Evolutionary conservation across 1,140 invertebrate species (phyloP), one percentile per base, ranked within the genome.

Genomic region (Oedothorax gibbosus): DNA sequence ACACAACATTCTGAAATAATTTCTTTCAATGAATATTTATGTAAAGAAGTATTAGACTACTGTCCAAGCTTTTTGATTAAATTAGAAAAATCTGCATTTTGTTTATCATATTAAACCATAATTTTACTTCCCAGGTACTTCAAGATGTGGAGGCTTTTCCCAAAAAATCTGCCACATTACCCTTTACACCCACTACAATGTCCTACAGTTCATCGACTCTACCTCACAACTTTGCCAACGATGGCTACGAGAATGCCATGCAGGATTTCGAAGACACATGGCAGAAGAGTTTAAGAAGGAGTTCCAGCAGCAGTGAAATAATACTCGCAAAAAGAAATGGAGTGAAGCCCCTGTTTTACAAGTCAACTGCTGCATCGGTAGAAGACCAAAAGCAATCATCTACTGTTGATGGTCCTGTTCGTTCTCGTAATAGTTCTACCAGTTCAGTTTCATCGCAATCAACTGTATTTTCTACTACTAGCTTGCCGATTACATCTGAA

Each of bases 191-290:
- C 35, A 35, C 75, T 89, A 75, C 49, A 56, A 50, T 76, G 20
- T 65, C 76, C 21, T 9, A 65, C 64, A 78, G n/a, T 60, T 35
- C 65, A 64, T 14, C 56, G n/a, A 73, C 80, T 18, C 56, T 73
- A 53, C 68, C 81, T 20, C 57, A 84, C 18, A 49, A 75, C 15
- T 62, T 84, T 14, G 53, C 75, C 20, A 66, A 56, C 56, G 81
- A 84, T 62, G 75, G 75, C 35, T 91, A 94, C 84, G 91, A 93
- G 86, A 93, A 94, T 88, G 94, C 93, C 15, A 93, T 94, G 69
- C 91, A 91, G n/a, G 94, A 95, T 88, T 95, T 95, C 88, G 94
- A 95, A 89, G 92, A 93, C 69, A 94, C 93, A 15, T 90, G 94
- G 84, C 92, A 87, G 57, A 87, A 87, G 14, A 85, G 73, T 62